Evolutionary conservation across 2,888 invertebrate species (phyloP).

Genomic region (Polydrusus pterygomalis): DNA sequence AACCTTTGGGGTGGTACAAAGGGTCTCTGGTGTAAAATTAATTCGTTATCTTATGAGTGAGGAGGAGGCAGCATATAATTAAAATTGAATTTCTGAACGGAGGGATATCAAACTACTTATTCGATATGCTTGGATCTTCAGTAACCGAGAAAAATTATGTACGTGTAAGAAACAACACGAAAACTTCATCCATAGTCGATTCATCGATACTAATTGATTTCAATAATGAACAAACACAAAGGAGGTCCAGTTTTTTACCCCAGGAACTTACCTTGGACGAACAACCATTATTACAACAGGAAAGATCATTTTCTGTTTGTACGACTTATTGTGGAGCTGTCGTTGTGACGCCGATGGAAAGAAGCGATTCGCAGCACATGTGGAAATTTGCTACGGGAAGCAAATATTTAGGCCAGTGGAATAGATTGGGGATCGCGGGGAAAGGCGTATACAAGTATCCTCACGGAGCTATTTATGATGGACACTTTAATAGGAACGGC

Average conservation of each 20-base stretch:
- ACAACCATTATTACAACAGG: no score
- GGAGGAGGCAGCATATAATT: neutral
- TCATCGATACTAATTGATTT: neutral
- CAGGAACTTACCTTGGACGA: neutral
- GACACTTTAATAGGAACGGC: conserved; percentile 54
- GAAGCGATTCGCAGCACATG: neutral
- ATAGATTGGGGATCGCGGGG: conserved; percentile 51
- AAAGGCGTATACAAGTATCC: conserved; percentile 56
- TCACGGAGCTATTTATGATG: conserved; percentile 57
- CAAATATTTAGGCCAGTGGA: conserved; percentile 55
- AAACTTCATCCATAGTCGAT: neutral
- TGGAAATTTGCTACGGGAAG: conserved; percentile 40
- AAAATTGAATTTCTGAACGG: neutral
- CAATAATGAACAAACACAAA: neutral
- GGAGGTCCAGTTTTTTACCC: conserved; percentile 24
- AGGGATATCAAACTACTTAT: neutral
- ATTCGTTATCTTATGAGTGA: neutral
- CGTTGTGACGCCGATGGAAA: neutral
- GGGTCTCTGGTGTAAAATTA: conserved; percentile 12
- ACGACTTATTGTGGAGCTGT: neutral
- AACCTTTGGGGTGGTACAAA: neutral
- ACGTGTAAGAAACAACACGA: neutral
- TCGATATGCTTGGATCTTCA: neutral
- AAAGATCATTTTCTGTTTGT: neutral
- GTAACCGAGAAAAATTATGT: neutral